Evolutionary conservation across 1,140 invertebrate genomes (phyloP), one percentile per base, ranked within the genome.

Genomic region (Polyergus mexicanus): DNA sequence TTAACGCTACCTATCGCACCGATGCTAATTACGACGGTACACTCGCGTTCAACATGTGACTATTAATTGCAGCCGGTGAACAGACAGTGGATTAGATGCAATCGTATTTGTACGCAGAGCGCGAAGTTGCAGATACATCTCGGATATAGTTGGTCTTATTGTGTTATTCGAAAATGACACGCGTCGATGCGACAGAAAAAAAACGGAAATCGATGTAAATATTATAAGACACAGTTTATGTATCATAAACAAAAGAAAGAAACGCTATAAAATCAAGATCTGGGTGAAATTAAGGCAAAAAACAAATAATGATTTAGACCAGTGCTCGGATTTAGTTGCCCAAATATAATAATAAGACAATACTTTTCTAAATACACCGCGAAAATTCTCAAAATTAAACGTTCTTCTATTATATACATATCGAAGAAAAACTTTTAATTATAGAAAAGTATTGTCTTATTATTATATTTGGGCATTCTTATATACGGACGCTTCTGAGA

Each of bases 1-100:
- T 74, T 83, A 72, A 47, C 56, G 78, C 28, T 83, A 74, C 78
- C 54, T 60, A 47, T 51, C 69, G 47, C 32, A 72, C 25, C 28
- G 47, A 44, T 47, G 78, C 78, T 74, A 83, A 83, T 83, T 83
- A 74, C 78, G 54, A 74, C 54, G 68, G 68, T 38, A 68, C 56
- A 35, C 28, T 47, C 28, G 25, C 68, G 28, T 72, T 60, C 78
- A 60, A 62, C 68, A 47, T 60, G 25, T 44, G 56, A 71, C 78
- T 83, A 83, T 83, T 83, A 83, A 83, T 83, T 83, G 68, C 54
- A 72, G 19, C 68, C 38, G 25, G 25, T 28, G 0, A 32, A 28
- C 78, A 72, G 65, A 68, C 62, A 32, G 47, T 13, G 41, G 2
- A 51, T 63, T 54, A 54, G 35, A 69, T 69, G 77, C 77, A 41